These are phyloP conservation scores for Argyrosomus regius DNA, from an alignment of 2,797 vertebrate species.

Conservation along the genomic window DNA sequence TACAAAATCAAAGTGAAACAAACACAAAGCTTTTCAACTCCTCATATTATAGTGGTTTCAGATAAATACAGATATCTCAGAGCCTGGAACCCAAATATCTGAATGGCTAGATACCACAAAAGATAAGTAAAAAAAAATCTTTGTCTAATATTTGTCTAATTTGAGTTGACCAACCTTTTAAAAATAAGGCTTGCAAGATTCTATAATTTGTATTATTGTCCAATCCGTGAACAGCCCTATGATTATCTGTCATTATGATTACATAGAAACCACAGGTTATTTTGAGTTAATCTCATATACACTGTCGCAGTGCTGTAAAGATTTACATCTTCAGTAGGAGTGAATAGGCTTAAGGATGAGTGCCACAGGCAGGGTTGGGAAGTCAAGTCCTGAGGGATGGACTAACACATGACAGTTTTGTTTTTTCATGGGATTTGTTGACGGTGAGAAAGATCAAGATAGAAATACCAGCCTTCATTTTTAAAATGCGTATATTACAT, in stretches of 20 bases:
- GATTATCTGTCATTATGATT: no score
- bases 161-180: background rate
- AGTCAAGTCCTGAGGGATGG: background rate
- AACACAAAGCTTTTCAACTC: slow-evolving; percentile 7
- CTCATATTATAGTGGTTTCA: background rate
- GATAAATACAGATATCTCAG: background rate
- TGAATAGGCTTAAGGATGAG: background rate
- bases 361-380: background rate
- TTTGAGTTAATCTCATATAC: background rate
- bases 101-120: background rate
- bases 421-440: background rate
- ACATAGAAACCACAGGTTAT: background rate
- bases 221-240: background rate
- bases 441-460: background rate
- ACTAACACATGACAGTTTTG: background rate
- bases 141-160: background rate
- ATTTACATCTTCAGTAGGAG: background rate
- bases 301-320: background rate
- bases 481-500: background rate
- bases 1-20: background rate
- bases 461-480: background rate
- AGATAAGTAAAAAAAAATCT: no score
- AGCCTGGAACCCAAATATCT: background rate
- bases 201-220: background rate
- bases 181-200: background rate